phyloP scores from a whole-genome alignment of 2,888 invertebrate species.

The Heteromurus nitidus region DNA sequence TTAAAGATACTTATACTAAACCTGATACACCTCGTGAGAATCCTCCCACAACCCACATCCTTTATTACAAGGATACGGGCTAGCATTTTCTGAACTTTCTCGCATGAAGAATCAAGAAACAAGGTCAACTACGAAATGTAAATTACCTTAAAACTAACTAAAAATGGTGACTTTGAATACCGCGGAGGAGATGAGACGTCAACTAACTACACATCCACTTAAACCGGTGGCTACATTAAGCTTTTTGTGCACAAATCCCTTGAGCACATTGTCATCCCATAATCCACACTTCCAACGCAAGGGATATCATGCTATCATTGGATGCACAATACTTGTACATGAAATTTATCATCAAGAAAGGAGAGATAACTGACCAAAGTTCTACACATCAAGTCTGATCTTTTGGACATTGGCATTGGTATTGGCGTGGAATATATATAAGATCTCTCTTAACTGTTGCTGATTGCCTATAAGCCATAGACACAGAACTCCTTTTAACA shows the following conservation, averaged over 20 bases:
- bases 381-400: slow-evolving; percentile 5
- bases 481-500: too few species aligned
- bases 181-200: background rate
- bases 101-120: too few species aligned
- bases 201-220: background rate
- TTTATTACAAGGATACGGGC: too few species aligned
- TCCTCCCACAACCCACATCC: too few species aligned
- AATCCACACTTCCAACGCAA: background rate
- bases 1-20: too few species aligned
- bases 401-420: slow-evolving; percentile 3
- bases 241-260: background rate
- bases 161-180: background rate
- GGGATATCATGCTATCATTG: slow-evolving; percentile 12
- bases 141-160: too few species aligned
- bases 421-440: too few species aligned
- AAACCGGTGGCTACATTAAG: background rate
- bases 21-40: too few species aligned
- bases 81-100: too few species aligned
- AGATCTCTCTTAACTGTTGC: too few species aligned
- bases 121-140: too few species aligned
- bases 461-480: too few species aligned
- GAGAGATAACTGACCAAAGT: slow-evolving; percentile 29
- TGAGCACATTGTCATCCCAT: background rate
- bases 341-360: slow-evolving; percentile 30
- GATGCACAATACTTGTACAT: background rate